Evolutionary conservation across 2,113 vertebrate species (phyloP).

Genomic region (Cichladusa arquata): DNA sequence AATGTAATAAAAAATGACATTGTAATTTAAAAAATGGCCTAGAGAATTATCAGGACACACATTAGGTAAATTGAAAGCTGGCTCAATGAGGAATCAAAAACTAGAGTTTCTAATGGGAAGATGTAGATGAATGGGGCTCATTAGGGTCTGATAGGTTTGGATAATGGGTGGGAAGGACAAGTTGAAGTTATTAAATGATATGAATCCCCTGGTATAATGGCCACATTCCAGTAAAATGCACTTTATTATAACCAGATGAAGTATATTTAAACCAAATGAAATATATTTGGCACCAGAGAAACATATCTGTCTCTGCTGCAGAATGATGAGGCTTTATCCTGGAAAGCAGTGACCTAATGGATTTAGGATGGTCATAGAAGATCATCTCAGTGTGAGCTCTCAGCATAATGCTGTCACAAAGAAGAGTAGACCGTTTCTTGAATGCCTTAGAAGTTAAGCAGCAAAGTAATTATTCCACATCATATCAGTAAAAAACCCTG

Average conservation of each 20-base stretch:
- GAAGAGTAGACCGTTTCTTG: background rate
- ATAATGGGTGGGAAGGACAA: slow-evolving; percentile 32
- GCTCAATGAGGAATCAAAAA: background rate
- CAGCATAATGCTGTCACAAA: background rate
- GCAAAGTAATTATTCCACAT: background rate
- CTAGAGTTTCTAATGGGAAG: background rate
- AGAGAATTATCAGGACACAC: background rate
- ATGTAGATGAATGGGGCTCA: slow-evolving; percentile 26
- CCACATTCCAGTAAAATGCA: slow-evolving; percentile 43
- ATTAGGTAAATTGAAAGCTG: slow-evolving; percentile 12
- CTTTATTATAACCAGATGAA: slow-evolving; percentile 54
- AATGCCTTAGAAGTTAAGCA: background rate
- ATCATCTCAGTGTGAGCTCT: background rate
- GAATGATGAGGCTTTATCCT: slow-evolving; percentile 23
- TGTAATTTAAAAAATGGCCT: background rate
- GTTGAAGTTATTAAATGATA: slow-evolving; percentile 41
- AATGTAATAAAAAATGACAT: background rate
- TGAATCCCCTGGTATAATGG: slow-evolving; percentile 29
- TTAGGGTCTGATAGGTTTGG: slow-evolving; percentile 13
- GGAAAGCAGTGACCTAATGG: background rate
- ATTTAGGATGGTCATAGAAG: background rate
- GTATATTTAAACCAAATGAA: slow-evolving; percentile 35
- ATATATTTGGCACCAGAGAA: slow-evolving; percentile 38
- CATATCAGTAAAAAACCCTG: background rate
- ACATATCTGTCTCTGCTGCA: slow-evolving; percentile 5